A percentile compares a stretch with the other conserved stretches of the same genome.
Evolutionary conservation across 1,140 invertebrate genomes (phyloP).

Genomic region (Elymnias hypermnestra): DNA sequence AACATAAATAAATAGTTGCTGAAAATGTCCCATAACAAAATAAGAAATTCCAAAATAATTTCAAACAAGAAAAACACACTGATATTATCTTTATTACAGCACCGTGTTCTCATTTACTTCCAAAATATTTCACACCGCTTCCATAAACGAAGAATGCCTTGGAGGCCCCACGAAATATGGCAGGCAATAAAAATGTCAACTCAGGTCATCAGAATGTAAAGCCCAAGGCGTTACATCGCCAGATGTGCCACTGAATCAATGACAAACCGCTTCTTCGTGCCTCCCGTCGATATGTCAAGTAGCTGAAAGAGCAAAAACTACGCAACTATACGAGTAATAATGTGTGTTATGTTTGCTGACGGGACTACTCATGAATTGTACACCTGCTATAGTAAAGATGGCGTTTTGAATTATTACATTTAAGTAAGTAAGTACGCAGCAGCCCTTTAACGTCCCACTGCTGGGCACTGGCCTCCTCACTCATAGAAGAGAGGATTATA

Average conservation of each 20-base stretch:
- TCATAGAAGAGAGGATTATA: too few species aligned
- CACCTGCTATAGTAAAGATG: slow-evolving; percentile 51
- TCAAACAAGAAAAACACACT: not conserved
- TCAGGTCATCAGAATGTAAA: slow-evolving; percentile 74
- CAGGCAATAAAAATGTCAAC: slow-evolving; percentile 73
- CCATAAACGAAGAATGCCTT: slow-evolving; percentile 59
- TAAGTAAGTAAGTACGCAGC: too few species aligned
- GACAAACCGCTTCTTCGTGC: slow-evolving; percentile 72
- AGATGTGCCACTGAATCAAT: slow-evolving; percentile 72
- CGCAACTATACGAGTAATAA: slow-evolving; percentile 55
- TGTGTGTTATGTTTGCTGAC: slow-evolving; percentile 48
- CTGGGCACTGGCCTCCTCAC: too few species aligned
- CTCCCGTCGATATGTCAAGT: slow-evolving; percentile 58
- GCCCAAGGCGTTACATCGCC: slow-evolving; percentile 66
- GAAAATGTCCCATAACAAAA: too few species aligned
- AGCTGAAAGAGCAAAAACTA: slow-evolving; percentile 36
- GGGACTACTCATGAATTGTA: slow-evolving; percentile 48
- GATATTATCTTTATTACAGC: slow-evolving; percentile 7
- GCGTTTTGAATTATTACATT: slow-evolving; percentile 24
- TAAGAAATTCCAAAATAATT: too few species aligned
- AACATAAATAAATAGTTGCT: too few species aligned
- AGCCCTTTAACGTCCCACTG: too few species aligned
- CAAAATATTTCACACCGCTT: slow-evolving; percentile 62
- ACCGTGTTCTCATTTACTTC: slow-evolving; percentile 51
- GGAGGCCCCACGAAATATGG: slow-evolving; percentile 67